phyloP scores from a whole-genome alignment of 2,113 vertebrate genomes.

The zebrafish (Danio rerio) region DNA sequence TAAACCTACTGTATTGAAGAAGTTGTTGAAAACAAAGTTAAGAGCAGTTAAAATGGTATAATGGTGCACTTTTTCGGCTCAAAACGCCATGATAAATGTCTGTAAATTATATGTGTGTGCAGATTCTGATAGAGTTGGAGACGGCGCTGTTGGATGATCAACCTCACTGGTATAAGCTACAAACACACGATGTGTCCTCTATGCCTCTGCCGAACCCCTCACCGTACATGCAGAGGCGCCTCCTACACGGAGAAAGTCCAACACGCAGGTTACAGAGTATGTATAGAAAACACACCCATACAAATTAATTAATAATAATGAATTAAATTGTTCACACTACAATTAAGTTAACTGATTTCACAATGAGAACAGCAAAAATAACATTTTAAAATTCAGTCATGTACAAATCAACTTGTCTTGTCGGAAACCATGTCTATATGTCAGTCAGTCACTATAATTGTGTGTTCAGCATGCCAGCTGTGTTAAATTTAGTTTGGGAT shows the following conservation, averaged over 20 bases:
- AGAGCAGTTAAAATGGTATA: too few species aligned
- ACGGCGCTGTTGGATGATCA: constrained; percentile 93
- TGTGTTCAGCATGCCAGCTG: background rate
- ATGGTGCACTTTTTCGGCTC: background rate
- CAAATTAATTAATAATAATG: background rate
- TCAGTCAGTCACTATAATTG: background rate
- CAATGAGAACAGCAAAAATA: background rate
- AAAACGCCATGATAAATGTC: background rate
- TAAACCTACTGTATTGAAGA: too few species aligned
- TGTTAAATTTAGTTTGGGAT: background rate
- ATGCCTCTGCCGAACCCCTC: constrained; percentile 88
- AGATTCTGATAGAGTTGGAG: constrained; percentile 96
- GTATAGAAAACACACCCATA: constrained; percentile 59
- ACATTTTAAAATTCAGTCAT: background rate
- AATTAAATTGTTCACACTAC: background rate
- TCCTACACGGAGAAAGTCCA: constrained; percentile 85
- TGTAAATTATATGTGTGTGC: constrained; percentile 35
- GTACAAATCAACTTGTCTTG: background rate
- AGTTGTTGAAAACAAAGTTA: too few species aligned
- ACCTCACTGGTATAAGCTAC: constrained; percentile 97
- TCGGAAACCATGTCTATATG: background rate
- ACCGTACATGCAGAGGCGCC: constrained; percentile 87
- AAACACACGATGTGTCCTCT: constrained; percentile 89
- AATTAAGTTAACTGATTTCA: background rate
- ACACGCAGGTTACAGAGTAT: constrained; percentile 90